Evolutionary conservation across 2,797 vertebrate species (phyloP).

Genomic region (Novumbra hubbsi): DNA sequence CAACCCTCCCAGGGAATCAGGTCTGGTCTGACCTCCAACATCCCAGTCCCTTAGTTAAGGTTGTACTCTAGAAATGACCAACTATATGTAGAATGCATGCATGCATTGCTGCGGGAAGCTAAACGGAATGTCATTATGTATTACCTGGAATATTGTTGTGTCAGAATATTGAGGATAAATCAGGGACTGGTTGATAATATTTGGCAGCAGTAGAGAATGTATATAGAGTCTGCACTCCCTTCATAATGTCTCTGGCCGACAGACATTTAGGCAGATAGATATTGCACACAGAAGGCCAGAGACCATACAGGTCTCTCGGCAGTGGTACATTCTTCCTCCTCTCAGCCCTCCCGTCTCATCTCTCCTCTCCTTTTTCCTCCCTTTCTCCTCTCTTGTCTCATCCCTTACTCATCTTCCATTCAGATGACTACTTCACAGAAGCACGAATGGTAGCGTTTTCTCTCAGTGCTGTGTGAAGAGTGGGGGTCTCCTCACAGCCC

Average conservation of each 20-base stretch:
- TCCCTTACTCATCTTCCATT: no score
- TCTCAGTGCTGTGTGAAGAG: conserved; percentile 58
- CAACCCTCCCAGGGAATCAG: no score
- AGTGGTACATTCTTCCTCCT: conserved; percentile 6
- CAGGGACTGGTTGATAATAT: not conserved
- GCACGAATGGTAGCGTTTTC: conserved; percentile 58
- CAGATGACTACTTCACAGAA: conserved; percentile 47
- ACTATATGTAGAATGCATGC: no score
- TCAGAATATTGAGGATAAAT: not conserved
- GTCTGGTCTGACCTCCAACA: no score
- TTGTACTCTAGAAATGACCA: no score
- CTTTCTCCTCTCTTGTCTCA: no score
- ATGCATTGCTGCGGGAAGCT: no score
- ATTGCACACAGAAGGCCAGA: no score
- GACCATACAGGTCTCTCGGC: no score
- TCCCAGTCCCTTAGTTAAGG: no score
- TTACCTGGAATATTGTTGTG: not conserved
- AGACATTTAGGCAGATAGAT: not conserved
- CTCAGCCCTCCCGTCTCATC: not conserved
- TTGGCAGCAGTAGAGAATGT: not conserved
- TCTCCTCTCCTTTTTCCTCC: no score
- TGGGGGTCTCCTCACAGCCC: conserved; percentile 17
- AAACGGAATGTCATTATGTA: no score
- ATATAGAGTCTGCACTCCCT: conserved; percentile 4
- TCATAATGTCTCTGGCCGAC: conserved; percentile 21